Conservation (phyloP, 2,797 vertebrate genomes). For the Psittacula derbiana region DNA sequence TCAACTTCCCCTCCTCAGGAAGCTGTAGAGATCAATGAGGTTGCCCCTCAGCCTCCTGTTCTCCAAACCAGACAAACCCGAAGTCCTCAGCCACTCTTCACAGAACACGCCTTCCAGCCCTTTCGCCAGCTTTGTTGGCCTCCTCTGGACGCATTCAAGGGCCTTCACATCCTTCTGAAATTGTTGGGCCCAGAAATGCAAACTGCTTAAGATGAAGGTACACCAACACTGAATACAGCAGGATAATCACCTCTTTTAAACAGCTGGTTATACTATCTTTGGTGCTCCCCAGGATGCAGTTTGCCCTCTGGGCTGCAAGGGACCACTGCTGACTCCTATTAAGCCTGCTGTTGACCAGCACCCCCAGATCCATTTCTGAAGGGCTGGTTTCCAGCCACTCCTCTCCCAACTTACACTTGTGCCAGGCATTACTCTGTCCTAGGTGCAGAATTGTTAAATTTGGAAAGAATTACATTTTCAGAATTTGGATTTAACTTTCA, state of each 20-base stretch:
- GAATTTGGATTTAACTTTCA: neutral
- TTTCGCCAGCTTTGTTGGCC: neutral
- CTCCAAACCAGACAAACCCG: neutral
- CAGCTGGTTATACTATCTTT: neutral
- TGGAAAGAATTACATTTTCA: neutral
- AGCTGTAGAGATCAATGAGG: neutral
- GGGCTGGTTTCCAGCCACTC: neutral
- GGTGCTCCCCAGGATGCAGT: neutral
- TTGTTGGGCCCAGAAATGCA: neutral
- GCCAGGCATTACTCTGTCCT: rapidly evolving
- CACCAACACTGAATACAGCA: rapidly evolving
- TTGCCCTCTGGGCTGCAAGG: neutral
- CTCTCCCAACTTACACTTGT: neutral
- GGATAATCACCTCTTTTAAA: neutral
- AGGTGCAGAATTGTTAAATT: neutral
- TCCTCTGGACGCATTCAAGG: neutral
- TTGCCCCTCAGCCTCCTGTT: neutral
- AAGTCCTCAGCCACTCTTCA: neutral
- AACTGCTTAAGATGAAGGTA: neutral
- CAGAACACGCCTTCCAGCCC: neutral
- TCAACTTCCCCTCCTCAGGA: neutral
- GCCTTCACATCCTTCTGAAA: neutral
- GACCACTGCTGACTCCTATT: too few relatives aligned
- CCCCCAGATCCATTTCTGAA: neutral
- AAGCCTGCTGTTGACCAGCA: neutral